Base-by-base conservation (phyloP, 2,113 vertebrate species). In the Gopherus flavomarginatus region DNA sequence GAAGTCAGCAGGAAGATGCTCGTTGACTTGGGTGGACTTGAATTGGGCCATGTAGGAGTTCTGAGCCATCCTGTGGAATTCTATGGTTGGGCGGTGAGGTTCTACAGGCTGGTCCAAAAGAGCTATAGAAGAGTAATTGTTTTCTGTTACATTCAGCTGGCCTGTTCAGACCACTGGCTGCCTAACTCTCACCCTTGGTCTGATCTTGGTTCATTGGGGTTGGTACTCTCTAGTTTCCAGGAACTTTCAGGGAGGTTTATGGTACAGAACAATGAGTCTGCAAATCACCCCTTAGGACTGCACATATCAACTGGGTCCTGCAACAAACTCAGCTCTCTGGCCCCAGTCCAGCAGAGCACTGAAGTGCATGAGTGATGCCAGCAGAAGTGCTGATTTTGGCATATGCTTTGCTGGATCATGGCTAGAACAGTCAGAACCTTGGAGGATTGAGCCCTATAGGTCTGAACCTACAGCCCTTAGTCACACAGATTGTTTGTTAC, bases 81-180 rank as follows among this genome's bases (percentile, higher is more conserved):
- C 11, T 92, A 47, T 80, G 56, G 56, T 88, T 95, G 81, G 80
- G 59, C 59, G 87, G 90, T 90, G 92, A 82, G 29, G 38, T 85
- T 86, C 42, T 90, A 57, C 77, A 17, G 10, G 0, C 0, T 6
- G 47, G 29, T 50, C 54, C 35, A 83, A 92, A 79, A 3, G 56
- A 83, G 21, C 49, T 92, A 87, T 89, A 96, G 56, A 96, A 92
- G 92, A 89, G 83, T 92, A 54, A 38, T 42, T 94, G 90, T 86
- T 26, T 78, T 72, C 5, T 89, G 72, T 86, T 95, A 8, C 35
- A 53, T 91, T 89, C 83, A 84, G 81, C 85, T 81, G 54, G 94
- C 42, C 31, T 77, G 42, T 89, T 79, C 0, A n/a, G 65, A 72
- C 65, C 17, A n/a, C 65, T 72, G 19, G 22, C 19, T 72, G n/a